phyloP scores from a whole-genome alignment of 2,113 vertebrate genomes.

The Campylomormyrus tamandua region DNA sequence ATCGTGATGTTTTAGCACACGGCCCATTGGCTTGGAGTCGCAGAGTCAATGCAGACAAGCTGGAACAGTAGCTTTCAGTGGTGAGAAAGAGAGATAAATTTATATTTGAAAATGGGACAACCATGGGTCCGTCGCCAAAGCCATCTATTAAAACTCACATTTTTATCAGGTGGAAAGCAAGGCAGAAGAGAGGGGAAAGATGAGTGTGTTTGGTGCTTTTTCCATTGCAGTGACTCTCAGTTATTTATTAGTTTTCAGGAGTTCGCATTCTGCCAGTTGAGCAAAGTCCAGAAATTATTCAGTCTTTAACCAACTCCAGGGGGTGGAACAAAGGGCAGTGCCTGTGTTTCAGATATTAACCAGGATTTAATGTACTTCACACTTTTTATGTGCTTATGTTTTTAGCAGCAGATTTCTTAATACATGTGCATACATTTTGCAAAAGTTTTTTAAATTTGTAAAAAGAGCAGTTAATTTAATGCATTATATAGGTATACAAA shows the following conservation, averaged over 20 bases:
- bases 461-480: neutral
- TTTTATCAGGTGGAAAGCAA: neutral
- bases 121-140: neutral
- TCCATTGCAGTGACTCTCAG: neutral
- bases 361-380: neutral
- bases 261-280: neutral
- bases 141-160: neutral
- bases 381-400: neutral
- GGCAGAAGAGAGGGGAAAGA: neutral
- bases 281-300: neutral
- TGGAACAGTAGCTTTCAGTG: neutral
- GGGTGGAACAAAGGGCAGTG: neutral
- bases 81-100: neutral
- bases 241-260: neutral
- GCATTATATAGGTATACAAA: neutral
- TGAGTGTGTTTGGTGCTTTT: neutral
- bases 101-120: neutral
- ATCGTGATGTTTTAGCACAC: neutral
- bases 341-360: neutral
- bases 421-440: neutral
- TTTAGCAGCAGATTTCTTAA: neutral
- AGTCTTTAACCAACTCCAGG: neutral
- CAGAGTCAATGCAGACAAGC: neutral
- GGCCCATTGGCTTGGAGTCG: neutral
- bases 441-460: neutral